These are phyloP conservation scores for Idaea dimidiata DNA, from an alignment of 2,888 invertebrate genomes.

Conservation along the genomic window DNA sequence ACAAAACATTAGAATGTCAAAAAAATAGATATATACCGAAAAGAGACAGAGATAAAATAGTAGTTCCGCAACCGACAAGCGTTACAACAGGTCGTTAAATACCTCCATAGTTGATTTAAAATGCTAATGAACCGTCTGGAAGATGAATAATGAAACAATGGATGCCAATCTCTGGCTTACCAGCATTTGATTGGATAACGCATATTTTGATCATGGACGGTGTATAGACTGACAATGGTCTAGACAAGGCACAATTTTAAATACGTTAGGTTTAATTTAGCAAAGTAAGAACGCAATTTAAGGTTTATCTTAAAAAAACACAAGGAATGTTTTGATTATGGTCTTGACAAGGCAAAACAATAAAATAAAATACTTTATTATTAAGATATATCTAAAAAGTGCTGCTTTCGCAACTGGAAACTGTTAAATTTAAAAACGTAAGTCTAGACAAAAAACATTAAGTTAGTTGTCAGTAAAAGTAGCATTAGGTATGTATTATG, in stretches of 20 bases:
- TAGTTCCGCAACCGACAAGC: slow-evolving; percentile 6
- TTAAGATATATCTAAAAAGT: too few species aligned
- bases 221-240: slow-evolving; percentile 6
- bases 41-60: not conserved
- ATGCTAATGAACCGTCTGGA: slow-evolving; percentile 71
- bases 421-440: too few species aligned
- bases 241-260: too few species aligned
- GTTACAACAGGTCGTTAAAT: slow-evolving; percentile 43
- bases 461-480: too few species aligned
- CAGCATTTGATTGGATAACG: slow-evolving; percentile 40
- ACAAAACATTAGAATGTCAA: not conserved
- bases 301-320: too few species aligned
- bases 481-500: too few species aligned
- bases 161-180: slow-evolving; percentile 53
- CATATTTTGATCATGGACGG: not conserved
- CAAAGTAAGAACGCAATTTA: too few species aligned
- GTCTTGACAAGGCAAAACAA: too few species aligned
- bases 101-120: slow-evolving; percentile 73
- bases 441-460: too few species aligned
- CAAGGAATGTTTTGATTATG: too few species aligned
- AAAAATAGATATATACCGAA: not conserved
- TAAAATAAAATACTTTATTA: too few species aligned
- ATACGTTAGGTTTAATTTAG: too few species aligned
- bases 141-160: slow-evolving; percentile 68
- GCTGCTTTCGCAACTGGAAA: not conserved